Base-by-base conservation (phyloP, 2,797 vertebrate genomes). In the Acanthopagrus latus region DNA sequence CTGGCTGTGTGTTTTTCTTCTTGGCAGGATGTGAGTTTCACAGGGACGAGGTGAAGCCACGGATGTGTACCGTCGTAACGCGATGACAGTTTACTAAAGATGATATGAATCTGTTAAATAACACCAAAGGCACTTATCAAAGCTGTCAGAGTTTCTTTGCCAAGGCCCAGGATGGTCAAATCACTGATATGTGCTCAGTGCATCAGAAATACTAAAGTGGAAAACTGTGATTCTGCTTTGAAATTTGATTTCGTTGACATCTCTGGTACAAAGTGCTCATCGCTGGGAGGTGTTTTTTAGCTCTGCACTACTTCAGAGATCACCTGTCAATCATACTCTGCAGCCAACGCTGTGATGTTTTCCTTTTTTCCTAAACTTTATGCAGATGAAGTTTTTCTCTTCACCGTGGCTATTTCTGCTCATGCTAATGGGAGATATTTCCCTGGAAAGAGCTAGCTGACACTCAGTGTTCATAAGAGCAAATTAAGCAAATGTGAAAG, bases 81-180 rank as follows among this genome's bases (percentile, higher is more conserved):
- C 21, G 20, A 9, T 79, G 86, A 89, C 88, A 86, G 88, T 91
- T 92, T 83, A 83, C 86, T 67, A 58, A 71, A 86, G 88, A 91
- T 65, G 84, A 86, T 78, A 64, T 52, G 82, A 81, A 84, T 86
- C 80, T 82, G 87, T 76, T 86, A 79, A 91, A 85, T 82, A 77
- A 83, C 80, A 89, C 46, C 85, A 70, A 86, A 80, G 67, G n/a
- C 86, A 64, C 84, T 82, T 62, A 81, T 89, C 83, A 86, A 91
- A 89, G 89, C 91, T 86, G 91, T 90, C 84, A 67, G 58, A 9
- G 81, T 74, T 65, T 73, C 80, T 80, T 58, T 83, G 81, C 86
- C 85, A 76, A 72, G 71, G 73, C 83, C 62, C 83, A 78, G 89
- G 84, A 81, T 76, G 85, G 90, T 86, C 88, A 77, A 68, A 83